Evolutionary conservation across 2,888 invertebrate species (phyloP).

Genomic region (Polydrusus tereticollis): DNA sequence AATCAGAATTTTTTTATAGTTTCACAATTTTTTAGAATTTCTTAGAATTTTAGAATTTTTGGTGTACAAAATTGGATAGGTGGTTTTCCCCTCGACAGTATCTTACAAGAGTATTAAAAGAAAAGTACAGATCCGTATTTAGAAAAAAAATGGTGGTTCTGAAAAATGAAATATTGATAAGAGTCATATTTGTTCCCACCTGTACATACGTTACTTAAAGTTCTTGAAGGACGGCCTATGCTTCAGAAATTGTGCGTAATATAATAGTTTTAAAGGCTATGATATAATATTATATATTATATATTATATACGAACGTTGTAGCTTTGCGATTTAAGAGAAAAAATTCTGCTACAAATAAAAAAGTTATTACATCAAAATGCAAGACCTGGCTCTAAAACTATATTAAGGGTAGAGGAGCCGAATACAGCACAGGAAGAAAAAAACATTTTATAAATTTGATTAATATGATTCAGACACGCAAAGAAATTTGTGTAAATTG

Average conservation of each 20-base stretch:
- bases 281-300: constrained; percentile 8
- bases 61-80: too few species aligned
- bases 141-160: too few species aligned
- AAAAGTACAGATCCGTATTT: too few species aligned
- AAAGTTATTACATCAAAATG: constrained; percentile 39
- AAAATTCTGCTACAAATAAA: constrained; percentile 29
- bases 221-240: background rate
- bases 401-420: constrained; percentile 45
- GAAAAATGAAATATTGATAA: too few species aligned
- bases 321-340: constrained; percentile 32
- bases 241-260: background rate
- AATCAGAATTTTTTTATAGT: too few species aligned
- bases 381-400: constrained; percentile 39
- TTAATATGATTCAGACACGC: constrained; percentile 71
- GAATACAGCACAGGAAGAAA: constrained; percentile 56
- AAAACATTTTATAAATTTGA: constrained; percentile 68
- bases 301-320: constrained; percentile 38
- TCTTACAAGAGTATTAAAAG: too few species aligned
- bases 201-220: background rate
- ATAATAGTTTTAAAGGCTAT: background rate
- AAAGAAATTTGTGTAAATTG: constrained; percentile 69
- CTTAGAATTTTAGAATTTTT: too few species aligned
- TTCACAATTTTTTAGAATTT: too few species aligned
- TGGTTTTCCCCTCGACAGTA: too few species aligned
- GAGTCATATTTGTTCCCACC: too few species aligned